Conservation (phyloP, 2,113 vertebrate genomes). For the Hiodon alosoides region DNA sequence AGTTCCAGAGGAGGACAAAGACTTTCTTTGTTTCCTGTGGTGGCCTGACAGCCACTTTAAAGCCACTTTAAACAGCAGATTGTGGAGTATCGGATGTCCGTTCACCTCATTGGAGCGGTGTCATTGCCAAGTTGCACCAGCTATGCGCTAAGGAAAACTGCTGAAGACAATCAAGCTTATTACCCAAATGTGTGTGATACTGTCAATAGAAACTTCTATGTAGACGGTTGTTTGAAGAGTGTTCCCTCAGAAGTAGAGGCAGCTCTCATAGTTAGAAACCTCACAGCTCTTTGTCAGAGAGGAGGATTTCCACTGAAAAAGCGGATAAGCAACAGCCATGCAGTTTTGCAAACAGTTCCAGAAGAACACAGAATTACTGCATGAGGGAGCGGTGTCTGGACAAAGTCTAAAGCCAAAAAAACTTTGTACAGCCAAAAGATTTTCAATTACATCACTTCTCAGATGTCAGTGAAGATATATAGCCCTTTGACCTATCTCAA, state of each 20-base stretch:
- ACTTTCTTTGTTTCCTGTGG: constrained; percentile 9
- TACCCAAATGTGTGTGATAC: background rate
- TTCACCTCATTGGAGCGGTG: constrained; percentile 2
- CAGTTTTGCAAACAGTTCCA: too few relatives aligned
- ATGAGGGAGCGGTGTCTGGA: too few relatives aligned
- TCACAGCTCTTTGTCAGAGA: too few relatives aligned
- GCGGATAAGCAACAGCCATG: too few relatives aligned
- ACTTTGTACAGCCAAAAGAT: background rate
- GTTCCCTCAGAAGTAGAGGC: background rate
- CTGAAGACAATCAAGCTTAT: constrained; percentile 1
- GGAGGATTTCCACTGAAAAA: too few relatives aligned
- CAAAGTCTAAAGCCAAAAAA: too few relatives aligned
- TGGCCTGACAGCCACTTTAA: background rate
- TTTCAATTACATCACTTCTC: constrained; percentile 20
- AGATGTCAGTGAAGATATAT: constrained; percentile 21
- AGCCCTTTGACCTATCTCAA: constrained; percentile 2
- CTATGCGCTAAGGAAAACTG: constrained; percentile 3
- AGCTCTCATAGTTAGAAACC: too few relatives aligned
- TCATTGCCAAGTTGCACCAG: background rate
- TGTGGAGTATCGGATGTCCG: background rate
- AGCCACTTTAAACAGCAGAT: background rate
- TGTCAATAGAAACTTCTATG: constrained; percentile 3
- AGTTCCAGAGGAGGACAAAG: background rate
- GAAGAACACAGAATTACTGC: too few relatives aligned
- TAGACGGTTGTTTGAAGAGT: background rate